Base-by-base conservation (phyloP, 2,888 invertebrate genomes). In the Chalcosyrphus nemorum region DNA sequence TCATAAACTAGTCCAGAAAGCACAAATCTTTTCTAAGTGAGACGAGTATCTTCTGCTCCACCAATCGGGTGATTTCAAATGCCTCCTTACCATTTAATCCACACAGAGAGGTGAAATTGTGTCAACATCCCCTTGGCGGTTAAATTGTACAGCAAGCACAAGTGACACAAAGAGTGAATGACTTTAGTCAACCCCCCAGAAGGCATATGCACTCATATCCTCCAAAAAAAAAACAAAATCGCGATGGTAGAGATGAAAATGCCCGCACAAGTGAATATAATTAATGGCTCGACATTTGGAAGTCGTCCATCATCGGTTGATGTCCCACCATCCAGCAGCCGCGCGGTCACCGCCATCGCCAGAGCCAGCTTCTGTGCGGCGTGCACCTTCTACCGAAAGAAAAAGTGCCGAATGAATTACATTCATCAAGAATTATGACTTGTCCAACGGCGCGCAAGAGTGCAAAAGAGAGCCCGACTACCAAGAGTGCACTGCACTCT, bases 281-380 rank as follows among this genome's bases (percentile, higher is more conserved):
- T 84, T 80, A 80, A 84, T 84, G 84, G 80, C 74, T 24, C 70
- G 80, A 84, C 80, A 84, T 84, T 84, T 80, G 80, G 80, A 80
- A 80, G 84, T 84, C 84, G 80, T 84, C 43, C 84, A 84, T 84
- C 84, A 84, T 84, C 70, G 74, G 63, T 57, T 68, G 78, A 66
- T 63, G 72, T 78, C 78, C 61, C 72, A 72, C 54, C 77, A 66
- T n/a, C n/a, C 72, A 71, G 66, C 77, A 59, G 76, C 77, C 66
- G 71, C 66, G 71, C 61, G 68, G 74, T 52, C 80, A 63, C 45
- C 72, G 72, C 72, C 54, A 61, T 65, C 65, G 54, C 29, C 68
- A 43, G 24, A 41, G 27, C 43, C 24, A 21, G 54, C 35, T 21
- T 32, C 65, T 50, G 52, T 4, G 24, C 32, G 13, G 59, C 24